Conservation (phyloP, 1,140 invertebrate genomes). For the Galleria mellonella region DNA sequence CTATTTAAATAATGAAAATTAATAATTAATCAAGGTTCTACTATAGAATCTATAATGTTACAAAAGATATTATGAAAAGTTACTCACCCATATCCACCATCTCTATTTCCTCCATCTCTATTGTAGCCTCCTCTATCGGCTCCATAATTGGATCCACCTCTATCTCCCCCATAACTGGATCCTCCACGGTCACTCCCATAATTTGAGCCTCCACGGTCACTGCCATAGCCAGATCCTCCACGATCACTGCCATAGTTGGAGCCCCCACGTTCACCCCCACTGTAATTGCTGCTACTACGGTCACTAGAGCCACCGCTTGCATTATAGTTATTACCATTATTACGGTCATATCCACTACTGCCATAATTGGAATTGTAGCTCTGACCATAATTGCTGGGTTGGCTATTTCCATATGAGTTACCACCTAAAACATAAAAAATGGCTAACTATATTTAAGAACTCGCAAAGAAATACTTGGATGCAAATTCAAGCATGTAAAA, state of each 20-base stretch:
- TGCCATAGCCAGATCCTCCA: conserved; percentile 22
- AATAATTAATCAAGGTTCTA: too few relatives aligned
- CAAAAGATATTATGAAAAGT: conserved; percentile 8
- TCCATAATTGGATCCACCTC: conserved; percentile 47
- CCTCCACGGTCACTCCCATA: conserved; percentile 63
- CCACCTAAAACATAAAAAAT: conserved; percentile 25
- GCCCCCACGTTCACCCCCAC: conserved; percentile 45
- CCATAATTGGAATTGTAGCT: conserved; percentile 39
- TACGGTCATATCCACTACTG: conserved; percentile 27
- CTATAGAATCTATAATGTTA: not conserved
- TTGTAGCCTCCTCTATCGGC: conserved; percentile 62
- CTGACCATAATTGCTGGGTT: conserved; percentile 44
- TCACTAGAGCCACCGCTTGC: conserved; percentile 44
- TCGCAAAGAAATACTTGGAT: too few relatives aligned
- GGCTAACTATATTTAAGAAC: too few relatives aligned
- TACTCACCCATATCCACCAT: conserved; percentile 66
- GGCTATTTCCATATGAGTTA: conserved; percentile 32
- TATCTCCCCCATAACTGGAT: conserved; percentile 43
- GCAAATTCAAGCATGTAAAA: too few relatives aligned
- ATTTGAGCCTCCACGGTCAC: conserved; percentile 42
- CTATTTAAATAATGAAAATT: too few relatives aligned
- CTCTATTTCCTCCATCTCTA: conserved; percentile 66
- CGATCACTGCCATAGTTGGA: conserved; percentile 34
- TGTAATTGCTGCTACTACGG: conserved; percentile 38
- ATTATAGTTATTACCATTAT: conserved; percentile 37